Evolutionary conservation across 2,888 invertebrate genomes (phyloP), one percentile per base, ranked within the genome.

Genomic region (Brenthis daphne): DNA sequence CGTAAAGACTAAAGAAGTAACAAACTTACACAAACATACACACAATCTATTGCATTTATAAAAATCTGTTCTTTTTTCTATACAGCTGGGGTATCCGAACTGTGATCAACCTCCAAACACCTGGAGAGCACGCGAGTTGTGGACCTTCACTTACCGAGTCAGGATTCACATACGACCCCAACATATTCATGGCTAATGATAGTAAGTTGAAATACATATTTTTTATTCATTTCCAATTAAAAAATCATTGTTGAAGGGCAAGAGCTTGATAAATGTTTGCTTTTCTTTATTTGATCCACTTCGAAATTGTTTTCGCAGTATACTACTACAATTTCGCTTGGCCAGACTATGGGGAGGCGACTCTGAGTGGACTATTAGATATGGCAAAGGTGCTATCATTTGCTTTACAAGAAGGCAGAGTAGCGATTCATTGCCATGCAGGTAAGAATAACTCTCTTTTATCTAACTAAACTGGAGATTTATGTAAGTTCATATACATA

Each of bases 381-480:
- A 97, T 97, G 95, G 96, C 97, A n/a, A 97, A 98, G 90, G 98
- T 98, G 11, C 92, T 98, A 80, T 96, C 97, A 51, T 98, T 98
- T 85, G 96, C 97, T 0, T 89, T 97, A 12, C 94, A 95, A 60
- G 96, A 97, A 85, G 98, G 98, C 65, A 94, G 96, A 81, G 96
- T 96, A 0, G 97, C 97, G 3, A 94, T 98, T 70, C 98, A 98
- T 82, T 98, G 98, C 83, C 98, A 98, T 88, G 98, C 98, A 79
- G 96, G 96, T 95, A 90, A 85, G 80, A 77, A 37, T 6, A 16
- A 20, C 16, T 8, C 13, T 16, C 14, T 2, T 16, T n/a, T n/a
- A 51, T n/a, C n/a, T n/a, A 14, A n/a, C 2, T n/a, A 51, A 2
- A 51, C 14, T 6, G 2, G 6, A 51, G 6, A 14, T 4, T 29